Evolutionary conservation across 2,113 vertebrate species (phyloP).

Genomic region (Mugil cephalus): DNA sequence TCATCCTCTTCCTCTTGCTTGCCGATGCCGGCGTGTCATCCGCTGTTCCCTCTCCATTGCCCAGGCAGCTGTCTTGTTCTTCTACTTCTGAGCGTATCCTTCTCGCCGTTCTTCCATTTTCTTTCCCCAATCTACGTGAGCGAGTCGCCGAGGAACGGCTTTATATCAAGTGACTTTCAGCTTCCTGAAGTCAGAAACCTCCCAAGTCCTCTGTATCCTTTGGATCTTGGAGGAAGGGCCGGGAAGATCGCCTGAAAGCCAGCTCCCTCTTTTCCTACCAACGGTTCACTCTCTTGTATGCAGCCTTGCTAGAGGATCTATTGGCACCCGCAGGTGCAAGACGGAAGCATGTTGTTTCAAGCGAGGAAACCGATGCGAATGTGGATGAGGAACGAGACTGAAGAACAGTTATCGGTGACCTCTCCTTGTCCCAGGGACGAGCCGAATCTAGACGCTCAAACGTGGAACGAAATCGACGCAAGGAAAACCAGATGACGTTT

Average conservation of each 20-base stretch:
- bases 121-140: not conserved
- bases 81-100: slow-evolving; percentile 1
- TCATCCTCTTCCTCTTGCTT: slow-evolving; percentile 37
- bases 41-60: slow-evolving; percentile 14
- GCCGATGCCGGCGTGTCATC: slow-evolving; percentile 33
- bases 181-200: slow-evolving; percentile 28
- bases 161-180: slow-evolving; percentile 14
- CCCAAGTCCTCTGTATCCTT: slow-evolving; percentile 34
- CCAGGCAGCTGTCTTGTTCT: not conserved
- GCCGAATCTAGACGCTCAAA: slow-evolving; percentile 32
- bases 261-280: slow-evolving; percentile 5
- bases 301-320: slow-evolving; percentile 25
- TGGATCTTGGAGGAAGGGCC: slow-evolving; percentile 46
- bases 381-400: slow-evolving; percentile 19
- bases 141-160: slow-evolving; percentile 4
- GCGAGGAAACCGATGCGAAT: slow-evolving; percentile 5
- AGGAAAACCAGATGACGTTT: slow-evolving; percentile 36
- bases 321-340: slow-evolving; percentile 33
- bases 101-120: slow-evolving; percentile 1
- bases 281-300: not conserved
- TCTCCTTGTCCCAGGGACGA: slow-evolving; percentile 38
- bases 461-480: slow-evolving; percentile 16
- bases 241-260: slow-evolving; percentile 21
- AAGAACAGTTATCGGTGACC: slow-evolving; percentile 22
- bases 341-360: slow-evolving; percentile 25